phyloP scores from a whole-genome alignment of 2,888 invertebrate genomes.

The Taphrorychus bicolor region DNA sequence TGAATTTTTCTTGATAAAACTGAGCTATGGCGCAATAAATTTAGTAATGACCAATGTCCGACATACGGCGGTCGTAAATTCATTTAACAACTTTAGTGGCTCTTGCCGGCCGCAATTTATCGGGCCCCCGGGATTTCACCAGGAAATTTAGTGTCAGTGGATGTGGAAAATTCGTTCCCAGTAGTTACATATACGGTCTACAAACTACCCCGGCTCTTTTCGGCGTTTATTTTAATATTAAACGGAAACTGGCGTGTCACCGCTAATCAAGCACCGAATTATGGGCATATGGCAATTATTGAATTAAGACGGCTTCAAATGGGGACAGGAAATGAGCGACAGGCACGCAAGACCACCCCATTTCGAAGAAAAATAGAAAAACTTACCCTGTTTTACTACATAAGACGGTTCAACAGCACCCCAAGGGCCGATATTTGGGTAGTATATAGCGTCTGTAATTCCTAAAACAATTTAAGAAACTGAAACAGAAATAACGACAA shows the following conservation, averaged over 20 bases:
- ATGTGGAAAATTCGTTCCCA: constrained; percentile 50
- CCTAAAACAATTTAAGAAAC: too few species aligned
- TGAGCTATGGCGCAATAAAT: constrained; percentile 54
- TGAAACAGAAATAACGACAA: too few species aligned
- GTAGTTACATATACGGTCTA: constrained; percentile 49
- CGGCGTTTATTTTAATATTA: neutral
- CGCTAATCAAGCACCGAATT: constrained; percentile 26
- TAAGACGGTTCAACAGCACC: too few species aligned
- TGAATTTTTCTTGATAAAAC: constrained; percentile 45
- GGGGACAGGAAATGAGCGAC: too few species aligned
- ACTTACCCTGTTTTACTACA: too few species aligned
- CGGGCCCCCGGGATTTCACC: constrained; percentile 52
- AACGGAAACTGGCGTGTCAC: constrained; percentile 19
- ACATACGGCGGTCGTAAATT: constrained; percentile 60
- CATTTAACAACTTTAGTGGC: constrained; percentile 62
- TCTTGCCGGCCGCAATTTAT: constrained; percentile 60
- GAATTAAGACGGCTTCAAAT: constrained; percentile 28
- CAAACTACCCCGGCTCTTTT: constrained; percentile 11
- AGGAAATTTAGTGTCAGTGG: constrained; percentile 48
- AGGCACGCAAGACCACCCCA: neutral
- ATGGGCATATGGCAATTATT: constrained; percentile 38
- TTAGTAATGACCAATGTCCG: constrained; percentile 59
- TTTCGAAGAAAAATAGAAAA: neutral
- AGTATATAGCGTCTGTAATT: too few species aligned
- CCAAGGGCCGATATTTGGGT: too few species aligned